These are phyloP conservation scores for Trigoniulus corallinus DNA, from an alignment of 1,140 invertebrate species.

Conservation along the genomic window DNA sequence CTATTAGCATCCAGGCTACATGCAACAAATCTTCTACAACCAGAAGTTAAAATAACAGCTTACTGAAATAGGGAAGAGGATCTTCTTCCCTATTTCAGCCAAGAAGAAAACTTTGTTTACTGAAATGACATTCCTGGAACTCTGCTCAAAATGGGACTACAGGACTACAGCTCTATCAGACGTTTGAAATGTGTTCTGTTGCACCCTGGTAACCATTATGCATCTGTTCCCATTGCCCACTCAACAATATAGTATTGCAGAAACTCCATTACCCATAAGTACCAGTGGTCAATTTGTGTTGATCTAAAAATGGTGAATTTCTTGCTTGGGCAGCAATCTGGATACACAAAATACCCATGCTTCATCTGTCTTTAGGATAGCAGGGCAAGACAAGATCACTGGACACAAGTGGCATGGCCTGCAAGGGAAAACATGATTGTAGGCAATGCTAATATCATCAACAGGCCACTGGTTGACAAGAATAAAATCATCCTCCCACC, in stretches of 20 bases:
- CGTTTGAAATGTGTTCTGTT: not conserved
- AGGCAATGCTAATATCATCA: slow-evolving; percentile 6
- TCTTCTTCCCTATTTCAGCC: not conserved
- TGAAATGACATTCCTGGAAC: slow-evolving; percentile 9
- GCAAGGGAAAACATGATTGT: slow-evolving; percentile 6
- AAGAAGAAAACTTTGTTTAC: slow-evolving; percentile 1
- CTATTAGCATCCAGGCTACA: slow-evolving; percentile 10
- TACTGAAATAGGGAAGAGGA: slow-evolving; percentile 8
- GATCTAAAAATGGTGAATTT: slow-evolving; percentile 8
- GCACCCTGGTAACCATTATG: slow-evolving; percentile 1
- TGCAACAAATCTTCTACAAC: slow-evolving; percentile 6
- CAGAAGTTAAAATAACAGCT: slow-evolving; percentile 8
- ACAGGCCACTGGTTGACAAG: slow-evolving; percentile 6
- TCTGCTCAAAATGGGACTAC: slow-evolving; percentile 14
- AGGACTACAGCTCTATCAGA: not conserved
- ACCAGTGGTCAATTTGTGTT: slow-evolving; percentile 12
- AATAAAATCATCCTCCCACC: slow-evolving; percentile 12
- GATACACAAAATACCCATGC: slow-evolving; percentile 14
- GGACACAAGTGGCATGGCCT: slow-evolving; percentile 10
- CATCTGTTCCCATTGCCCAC: not conserved
- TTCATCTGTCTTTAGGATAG: slow-evolving; percentile 16
- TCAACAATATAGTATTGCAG: slow-evolving; percentile 6
- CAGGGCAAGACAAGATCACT: slow-evolving; percentile 10
- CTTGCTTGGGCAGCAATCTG: slow-evolving; percentile 12
- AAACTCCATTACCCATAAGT: slow-evolving; percentile 9